Evolutionary conservation across 2,888 invertebrate genomes (phyloP).

Genomic region (Lycophotia porphyrea): DNA sequence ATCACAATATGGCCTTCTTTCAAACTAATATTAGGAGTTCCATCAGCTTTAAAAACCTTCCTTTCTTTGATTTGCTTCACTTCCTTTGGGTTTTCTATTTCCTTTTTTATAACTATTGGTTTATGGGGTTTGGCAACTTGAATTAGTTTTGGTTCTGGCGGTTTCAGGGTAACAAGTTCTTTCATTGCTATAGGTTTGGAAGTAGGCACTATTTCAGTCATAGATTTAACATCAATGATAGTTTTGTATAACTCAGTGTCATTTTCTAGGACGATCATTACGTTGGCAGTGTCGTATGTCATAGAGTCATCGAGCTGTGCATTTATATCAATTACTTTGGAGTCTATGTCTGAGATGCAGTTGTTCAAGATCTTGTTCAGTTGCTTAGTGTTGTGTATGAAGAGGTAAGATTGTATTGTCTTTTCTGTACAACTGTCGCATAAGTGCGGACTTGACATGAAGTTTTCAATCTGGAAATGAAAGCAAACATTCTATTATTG

Average conservation of each 20-base stretch:
- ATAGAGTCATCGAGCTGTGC: conserved; percentile 64
- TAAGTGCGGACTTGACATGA: conserved; percentile 69
- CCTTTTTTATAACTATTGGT: conserved; percentile 29
- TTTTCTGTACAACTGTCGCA: conserved; percentile 76
- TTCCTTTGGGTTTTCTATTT: conserved; percentile 14
- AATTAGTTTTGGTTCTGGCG: neutral
- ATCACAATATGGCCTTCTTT: conserved; percentile 73
- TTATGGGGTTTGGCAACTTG: conserved; percentile 1
- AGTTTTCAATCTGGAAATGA: conserved; percentile 71
- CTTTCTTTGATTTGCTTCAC: conserved; percentile 18
- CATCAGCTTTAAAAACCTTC: conserved; percentile 38
- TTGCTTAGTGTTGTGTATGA: conserved; percentile 75
- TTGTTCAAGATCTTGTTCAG: conserved; percentile 70
- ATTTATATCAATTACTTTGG: conserved; percentile 72
- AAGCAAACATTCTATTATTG: neutral
- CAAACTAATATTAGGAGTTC: conserved; percentile 66
- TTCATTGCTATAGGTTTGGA: conserved; percentile 58
- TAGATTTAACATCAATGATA: conserved; percentile 66
- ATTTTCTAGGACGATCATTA: conserved; percentile 77
- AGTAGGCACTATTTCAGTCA: conserved; percentile 65
- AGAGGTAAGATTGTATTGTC: conserved; percentile 74
- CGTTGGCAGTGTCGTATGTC: conserved; percentile 69
- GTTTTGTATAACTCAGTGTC: conserved; percentile 67
- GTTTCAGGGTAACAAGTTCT: neutral
- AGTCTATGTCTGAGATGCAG: conserved; percentile 74